These are phyloP conservation scores for Aphyosemion australe DNA, from an alignment of 2,113 vertebrate genomes.

Conservation along the genomic window DNA sequence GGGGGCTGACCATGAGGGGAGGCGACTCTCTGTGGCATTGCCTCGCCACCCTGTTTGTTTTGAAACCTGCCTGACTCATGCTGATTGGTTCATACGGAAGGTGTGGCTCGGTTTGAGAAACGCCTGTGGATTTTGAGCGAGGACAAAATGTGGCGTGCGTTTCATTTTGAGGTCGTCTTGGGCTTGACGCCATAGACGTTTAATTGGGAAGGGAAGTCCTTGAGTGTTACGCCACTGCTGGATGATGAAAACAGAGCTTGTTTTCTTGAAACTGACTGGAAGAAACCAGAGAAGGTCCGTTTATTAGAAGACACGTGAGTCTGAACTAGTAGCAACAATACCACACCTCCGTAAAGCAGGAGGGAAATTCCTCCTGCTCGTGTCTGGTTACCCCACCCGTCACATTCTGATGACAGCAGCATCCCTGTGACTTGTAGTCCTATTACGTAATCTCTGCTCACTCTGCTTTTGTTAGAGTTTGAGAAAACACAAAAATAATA, in stretches of 20 bases:
- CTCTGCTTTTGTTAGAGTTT: constrained; percentile 12
- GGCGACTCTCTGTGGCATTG: constrained; percentile 46
- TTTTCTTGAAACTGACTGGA: constrained; percentile 20
- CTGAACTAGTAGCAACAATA: constrained; percentile 21
- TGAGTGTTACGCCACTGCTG: constrained; percentile 33
- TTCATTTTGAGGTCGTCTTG: constrained; percentile 29
- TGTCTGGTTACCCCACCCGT: constrained; percentile 21
- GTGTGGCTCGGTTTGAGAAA: constrained; percentile 53
- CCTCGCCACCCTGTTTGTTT: constrained; percentile 56
- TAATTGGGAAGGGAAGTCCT: constrained; percentile 26
- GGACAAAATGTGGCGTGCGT: constrained; percentile 49
- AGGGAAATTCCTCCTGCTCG: constrained; percentile 23
- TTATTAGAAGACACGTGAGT: constrained; percentile 26
- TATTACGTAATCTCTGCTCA: constrained; percentile 13
- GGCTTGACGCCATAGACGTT: constrained; percentile 57
- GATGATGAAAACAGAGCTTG: constrained; percentile 39
- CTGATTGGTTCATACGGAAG: constrained; percentile 52
- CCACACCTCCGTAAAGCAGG: constrained; percentile 45
- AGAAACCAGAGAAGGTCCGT: constrained; percentile 18
- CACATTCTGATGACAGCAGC: constrained; percentile 22
- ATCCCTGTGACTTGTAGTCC: constrained; percentile 24
- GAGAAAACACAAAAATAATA: neutral
- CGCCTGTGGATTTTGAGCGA: constrained; percentile 27
- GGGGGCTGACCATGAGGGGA: constrained; percentile 43
- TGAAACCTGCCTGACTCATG: constrained; percentile 44